phyloP scores from a whole-genome alignment of 2,113 vertebrate species.

The Pseudopodoces humilis region DNA sequence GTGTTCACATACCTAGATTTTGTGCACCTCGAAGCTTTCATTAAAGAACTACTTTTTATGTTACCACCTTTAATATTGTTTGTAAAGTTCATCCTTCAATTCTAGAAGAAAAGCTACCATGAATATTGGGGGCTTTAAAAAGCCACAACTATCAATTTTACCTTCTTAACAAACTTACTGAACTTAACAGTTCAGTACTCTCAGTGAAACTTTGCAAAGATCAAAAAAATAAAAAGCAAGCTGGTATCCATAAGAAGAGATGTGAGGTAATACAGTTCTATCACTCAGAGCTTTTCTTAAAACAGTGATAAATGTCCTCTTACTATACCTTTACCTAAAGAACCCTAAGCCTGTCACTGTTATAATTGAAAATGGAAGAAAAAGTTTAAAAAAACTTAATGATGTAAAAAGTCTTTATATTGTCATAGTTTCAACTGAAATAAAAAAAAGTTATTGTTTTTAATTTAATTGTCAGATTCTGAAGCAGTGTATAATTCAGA shows the following conservation, averaged over 20 bases:
- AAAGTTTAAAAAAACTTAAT: neutral
- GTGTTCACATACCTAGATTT: neutral
- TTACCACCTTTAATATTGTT: neutral
- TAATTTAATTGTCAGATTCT: constrained; percentile 28
- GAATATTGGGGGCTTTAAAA: constrained; percentile 51
- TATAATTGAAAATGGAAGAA: neutral
- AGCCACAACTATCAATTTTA: constrained; percentile 57
- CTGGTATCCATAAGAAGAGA: constrained; percentile 31
- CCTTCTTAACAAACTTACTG: constrained; percentile 32
- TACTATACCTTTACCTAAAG: neutral
- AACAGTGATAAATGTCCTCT: constrained; percentile 3
- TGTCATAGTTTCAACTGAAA: constrained; percentile 16
- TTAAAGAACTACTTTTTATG: neutral
- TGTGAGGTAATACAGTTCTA: constrained; percentile 47
- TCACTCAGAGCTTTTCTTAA: constrained; percentile 11
- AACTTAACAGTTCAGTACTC: constrained; percentile 9
- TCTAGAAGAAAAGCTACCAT: constrained; percentile 38
- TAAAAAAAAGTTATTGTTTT: neutral
- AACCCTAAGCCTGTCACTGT: neutral
- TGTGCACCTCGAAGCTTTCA: neutral
- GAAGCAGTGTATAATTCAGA: constrained; percentile 34
- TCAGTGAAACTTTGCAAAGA: constrained; percentile 29
- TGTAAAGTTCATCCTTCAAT: too few species aligned
- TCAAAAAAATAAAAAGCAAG: constrained; percentile 44
- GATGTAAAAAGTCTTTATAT: constrained; percentile 28